phyloP scores from a whole-genome alignment of 2,113 vertebrate genomes.

The Oncorhynchus clarkii region DNA sequence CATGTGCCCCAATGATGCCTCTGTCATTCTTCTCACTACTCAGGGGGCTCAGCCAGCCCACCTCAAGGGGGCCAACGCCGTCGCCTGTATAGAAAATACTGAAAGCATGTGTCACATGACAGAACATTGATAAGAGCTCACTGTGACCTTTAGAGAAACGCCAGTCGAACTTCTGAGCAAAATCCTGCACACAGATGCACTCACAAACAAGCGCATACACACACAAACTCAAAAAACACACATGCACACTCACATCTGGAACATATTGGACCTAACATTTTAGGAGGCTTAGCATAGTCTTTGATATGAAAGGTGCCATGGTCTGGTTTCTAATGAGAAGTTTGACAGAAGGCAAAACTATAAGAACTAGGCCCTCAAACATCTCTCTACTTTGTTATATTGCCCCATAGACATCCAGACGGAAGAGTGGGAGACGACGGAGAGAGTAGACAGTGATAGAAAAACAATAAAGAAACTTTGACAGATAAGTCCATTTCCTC shows the following conservation, averaged over 20 bases:
- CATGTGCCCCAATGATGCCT: constrained; percentile 13
- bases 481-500: background rate
- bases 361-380: constrained; percentile 15
- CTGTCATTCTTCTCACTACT: constrained; percentile 23
- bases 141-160: constrained; percentile 63
- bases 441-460: constrained; percentile 7
- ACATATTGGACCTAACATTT: constrained; percentile 46
- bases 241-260: constrained; percentile 19
- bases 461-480: background rate
- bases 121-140: constrained; percentile 31
- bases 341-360: constrained; percentile 12
- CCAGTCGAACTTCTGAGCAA: constrained; percentile 52
- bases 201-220: too few relatives aligned
- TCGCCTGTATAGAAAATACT: constrained; percentile 34
- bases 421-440: background rate
- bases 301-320: constrained; percentile 22
- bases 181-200: constrained; percentile 7
- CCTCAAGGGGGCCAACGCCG: constrained; percentile 14
- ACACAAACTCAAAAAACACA: too few relatives aligned
- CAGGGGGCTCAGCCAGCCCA: too few relatives aligned
- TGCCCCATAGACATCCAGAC: background rate
- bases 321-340: constrained; percentile 28
- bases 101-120: constrained; percentile 20
- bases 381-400: constrained; percentile 12
- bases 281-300: constrained; percentile 42